Percentiles rank a stretch among this genome's conserved stretches.
These are phyloP conservation scores for Nanorana parkeri DNA, from an alignment of 2,113 vertebrate genomes.

Conservation along the genomic window DNA sequence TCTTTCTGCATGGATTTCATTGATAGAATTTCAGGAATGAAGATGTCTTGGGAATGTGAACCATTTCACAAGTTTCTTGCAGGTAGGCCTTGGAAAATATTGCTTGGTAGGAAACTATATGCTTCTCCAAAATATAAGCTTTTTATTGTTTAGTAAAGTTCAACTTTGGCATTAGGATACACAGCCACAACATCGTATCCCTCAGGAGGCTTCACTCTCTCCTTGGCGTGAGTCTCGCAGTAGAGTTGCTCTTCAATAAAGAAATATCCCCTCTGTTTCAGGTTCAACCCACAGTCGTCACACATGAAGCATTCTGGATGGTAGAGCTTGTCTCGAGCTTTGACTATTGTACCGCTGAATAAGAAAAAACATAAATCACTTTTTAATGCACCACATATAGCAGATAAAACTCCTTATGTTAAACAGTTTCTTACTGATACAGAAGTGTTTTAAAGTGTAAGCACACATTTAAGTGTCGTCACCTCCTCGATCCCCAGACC, in stretches of 20 bases:
- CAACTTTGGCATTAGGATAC: constrained; percentile 96
- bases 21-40: constrained; percentile 26
- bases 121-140: constrained; percentile 50
- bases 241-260: constrained; percentile 96
- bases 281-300: constrained; percentile 90
- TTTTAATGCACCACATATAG: not conserved
- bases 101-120: constrained; percentile 6
- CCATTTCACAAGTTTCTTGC: not conserved
- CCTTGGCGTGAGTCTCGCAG: constrained; percentile 94
- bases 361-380: constrained; percentile 25
- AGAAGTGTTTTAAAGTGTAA: too few species aligned
- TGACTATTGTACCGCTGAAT: constrained; percentile 91
- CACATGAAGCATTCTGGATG: constrained; percentile 97
- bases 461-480: too few species aligned
- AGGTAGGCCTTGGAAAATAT: not conserved
- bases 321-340: constrained; percentile 96
- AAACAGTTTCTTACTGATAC: too few species aligned
- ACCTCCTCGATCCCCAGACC: too few species aligned
- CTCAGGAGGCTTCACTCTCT: constrained; percentile 92
- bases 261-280: constrained; percentile 95
- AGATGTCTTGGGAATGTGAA: constrained; percentile 12
- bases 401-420: too few species aligned
- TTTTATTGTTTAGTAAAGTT: constrained; percentile 79
- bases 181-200: constrained; percentile 99
- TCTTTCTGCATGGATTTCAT: constrained; percentile 29